These are phyloP conservation scores for Eueremaeus valkanovi DNA, from an alignment of 2,888 invertebrate genomes.

Conservation along the genomic window DNA sequence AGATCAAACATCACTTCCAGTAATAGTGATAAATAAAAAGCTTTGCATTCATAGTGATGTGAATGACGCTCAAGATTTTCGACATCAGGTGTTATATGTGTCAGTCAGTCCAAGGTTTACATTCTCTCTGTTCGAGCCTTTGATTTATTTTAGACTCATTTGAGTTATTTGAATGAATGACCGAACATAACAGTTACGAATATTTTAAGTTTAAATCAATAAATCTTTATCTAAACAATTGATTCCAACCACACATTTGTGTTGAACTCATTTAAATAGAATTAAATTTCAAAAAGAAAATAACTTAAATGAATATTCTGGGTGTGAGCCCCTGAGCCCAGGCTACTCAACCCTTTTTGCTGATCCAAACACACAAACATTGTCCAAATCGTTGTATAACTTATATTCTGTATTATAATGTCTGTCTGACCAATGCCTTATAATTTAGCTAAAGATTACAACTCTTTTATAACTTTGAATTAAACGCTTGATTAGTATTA, in stretches of 20 bases:
- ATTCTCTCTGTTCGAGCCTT: neutral
- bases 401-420: too few relatives aligned
- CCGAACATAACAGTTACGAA: neutral
- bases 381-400: too few relatives aligned
- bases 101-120: neutral
- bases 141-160: too few relatives aligned
- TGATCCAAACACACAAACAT: neutral
- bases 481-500: neutral
- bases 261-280: slow-evolving; percentile 4
- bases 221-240: neutral
- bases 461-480: neutral
- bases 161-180: slow-evolving; percentile 3
- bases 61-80: slow-evolving; percentile 9
- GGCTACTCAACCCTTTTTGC: neutral
- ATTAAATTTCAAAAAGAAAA: neutral
- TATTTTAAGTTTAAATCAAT: slow-evolving; percentile 26
- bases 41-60: neutral
- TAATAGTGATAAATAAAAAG: neutral
- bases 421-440: neutral
- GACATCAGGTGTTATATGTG: slow-evolving; percentile 18
- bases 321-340: slow-evolving; percentile 9
- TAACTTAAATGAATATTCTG: slow-evolving; percentile 4
- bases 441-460: slow-evolving; percentile 20
- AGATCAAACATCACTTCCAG: neutral
- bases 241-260: neutral